Evolutionary conservation across 2,797 vertebrate species (phyloP).

Genomic region (Leptoclinus maculatus): DNA sequence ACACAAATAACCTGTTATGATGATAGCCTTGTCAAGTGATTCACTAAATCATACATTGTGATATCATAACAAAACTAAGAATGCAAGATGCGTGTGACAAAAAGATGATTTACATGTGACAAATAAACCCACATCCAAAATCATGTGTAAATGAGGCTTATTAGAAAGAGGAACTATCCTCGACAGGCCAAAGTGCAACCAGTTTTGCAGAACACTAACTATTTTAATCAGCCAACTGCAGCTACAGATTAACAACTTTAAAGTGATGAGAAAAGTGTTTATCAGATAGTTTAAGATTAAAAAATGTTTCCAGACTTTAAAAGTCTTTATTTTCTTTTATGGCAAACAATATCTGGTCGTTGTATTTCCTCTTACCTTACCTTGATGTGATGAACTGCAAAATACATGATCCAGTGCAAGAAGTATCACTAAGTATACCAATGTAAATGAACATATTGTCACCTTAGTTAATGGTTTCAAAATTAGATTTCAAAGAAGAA

Average conservation of each 20-base stretch:
- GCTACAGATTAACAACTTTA: too few species aligned
- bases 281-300: background rate
- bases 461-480: background rate
- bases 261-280: background rate
- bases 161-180: constrained; percentile 38
- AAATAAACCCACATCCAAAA: background rate
- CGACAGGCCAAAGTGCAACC: too few species aligned
- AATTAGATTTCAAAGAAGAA: background rate
- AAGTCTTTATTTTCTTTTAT: background rate
- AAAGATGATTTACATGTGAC: background rate
- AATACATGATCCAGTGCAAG: background rate
- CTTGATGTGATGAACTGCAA: background rate
- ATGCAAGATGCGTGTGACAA: background rate
- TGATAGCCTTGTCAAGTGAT: background rate
- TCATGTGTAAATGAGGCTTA: background rate
- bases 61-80: constrained; percentile 21
- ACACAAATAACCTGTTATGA: constrained; percentile 38
- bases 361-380: background rate
- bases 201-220: fast-evolving
- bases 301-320: background rate
- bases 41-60: background rate
- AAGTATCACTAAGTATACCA: background rate
- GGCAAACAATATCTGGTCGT: background rate
- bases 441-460: background rate
- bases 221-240: background rate